Conservation (phyloP, 2,888 invertebrate genomes). For the Morpho deidamia region DNA sequence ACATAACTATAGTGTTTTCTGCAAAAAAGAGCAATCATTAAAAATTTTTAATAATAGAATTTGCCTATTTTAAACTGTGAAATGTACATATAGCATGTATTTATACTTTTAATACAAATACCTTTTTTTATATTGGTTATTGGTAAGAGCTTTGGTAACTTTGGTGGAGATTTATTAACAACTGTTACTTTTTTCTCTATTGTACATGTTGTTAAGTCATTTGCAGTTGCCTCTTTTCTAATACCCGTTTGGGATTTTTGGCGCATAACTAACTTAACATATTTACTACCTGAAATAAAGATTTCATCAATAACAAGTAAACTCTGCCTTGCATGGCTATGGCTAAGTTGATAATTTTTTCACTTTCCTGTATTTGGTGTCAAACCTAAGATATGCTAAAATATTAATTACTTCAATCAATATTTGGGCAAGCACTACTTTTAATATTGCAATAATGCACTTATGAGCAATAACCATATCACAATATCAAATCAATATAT, state of each 20-base stretch:
- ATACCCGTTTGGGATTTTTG: constrained; percentile 41
- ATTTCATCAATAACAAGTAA: neutral
- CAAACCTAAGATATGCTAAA: no score
- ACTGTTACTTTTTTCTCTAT: constrained; percentile 20
- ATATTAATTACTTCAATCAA: no score
- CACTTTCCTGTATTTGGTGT: no score
- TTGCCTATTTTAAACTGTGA: neutral
- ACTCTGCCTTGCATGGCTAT: no score
- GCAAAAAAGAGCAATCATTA: constrained; percentile 31
- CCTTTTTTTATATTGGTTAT: constrained; percentile 51
- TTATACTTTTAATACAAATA: constrained; percentile 20
- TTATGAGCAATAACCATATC: no score
- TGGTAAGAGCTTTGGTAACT: constrained; percentile 53
- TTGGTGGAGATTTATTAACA: constrained; percentile 30
- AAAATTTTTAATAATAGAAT: no score
- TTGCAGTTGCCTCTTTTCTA: constrained; percentile 26
- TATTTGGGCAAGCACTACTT: no score
- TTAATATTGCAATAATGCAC: no score
- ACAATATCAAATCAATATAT: no score
- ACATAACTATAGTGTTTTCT: constrained; percentile 62
- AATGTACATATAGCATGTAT: no score
- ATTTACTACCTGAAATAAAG: constrained; percentile 54
- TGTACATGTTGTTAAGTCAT: constrained; percentile 23
- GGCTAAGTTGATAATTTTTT: no score
- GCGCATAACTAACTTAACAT: constrained; percentile 44